Evolutionary conservation across 2,888 invertebrate species (phyloP).

Genomic region (Lypha dubia): DNA sequence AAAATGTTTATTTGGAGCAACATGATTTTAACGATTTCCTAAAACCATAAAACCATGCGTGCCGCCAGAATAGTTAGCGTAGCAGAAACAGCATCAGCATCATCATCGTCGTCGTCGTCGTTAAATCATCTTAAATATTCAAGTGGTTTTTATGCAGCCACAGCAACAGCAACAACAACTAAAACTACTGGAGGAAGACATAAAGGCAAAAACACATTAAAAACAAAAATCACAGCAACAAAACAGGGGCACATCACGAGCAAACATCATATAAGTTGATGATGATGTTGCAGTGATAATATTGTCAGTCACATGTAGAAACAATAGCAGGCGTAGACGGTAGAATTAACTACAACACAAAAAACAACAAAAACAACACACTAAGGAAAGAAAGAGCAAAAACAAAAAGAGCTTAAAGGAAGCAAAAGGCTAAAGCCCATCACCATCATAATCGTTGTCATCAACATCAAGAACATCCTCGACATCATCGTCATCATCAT

Average conservation of each 20-base stretch:
- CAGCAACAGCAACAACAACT: slow-evolving; percentile 15
- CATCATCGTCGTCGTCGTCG: slow-evolving; percentile 16
- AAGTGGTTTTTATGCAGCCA: slow-evolving; percentile 48
- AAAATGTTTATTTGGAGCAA: slow-evolving; percentile 1
- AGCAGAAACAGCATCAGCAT: slow-evolving; percentile 52
- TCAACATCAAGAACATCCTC: slow-evolving; percentile 42
- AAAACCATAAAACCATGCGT: slow-evolving; percentile 60
- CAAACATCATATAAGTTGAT: slow-evolving; percentile 46
- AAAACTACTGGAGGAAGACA: not conserved
- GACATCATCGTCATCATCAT: slow-evolving; percentile 29
- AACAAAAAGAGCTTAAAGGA: not conserved
- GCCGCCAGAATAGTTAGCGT: slow-evolving; percentile 25
- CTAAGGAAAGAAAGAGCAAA: not conserved
- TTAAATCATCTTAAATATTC: slow-evolving; percentile 59
- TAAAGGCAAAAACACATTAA: slow-evolving; percentile 13
- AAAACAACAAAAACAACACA: slow-evolving; percentile 19
- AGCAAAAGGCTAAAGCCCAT: slow-evolving; percentile 45
- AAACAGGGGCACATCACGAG: slow-evolving; percentile 29
- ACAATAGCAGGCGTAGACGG: slow-evolving; percentile 25
- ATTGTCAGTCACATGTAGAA: slow-evolving; percentile 34
- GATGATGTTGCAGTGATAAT: slow-evolving; percentile 33
- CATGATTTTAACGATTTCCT: slow-evolving; percentile 51
- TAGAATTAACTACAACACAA: slow-evolving; percentile 34
- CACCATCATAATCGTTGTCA: slow-evolving; percentile 44
- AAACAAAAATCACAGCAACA: slow-evolving; percentile 9